phyloP scores from a whole-genome alignment of 1,140 invertebrate genomes.

The Drosophila persimilis region DNA sequence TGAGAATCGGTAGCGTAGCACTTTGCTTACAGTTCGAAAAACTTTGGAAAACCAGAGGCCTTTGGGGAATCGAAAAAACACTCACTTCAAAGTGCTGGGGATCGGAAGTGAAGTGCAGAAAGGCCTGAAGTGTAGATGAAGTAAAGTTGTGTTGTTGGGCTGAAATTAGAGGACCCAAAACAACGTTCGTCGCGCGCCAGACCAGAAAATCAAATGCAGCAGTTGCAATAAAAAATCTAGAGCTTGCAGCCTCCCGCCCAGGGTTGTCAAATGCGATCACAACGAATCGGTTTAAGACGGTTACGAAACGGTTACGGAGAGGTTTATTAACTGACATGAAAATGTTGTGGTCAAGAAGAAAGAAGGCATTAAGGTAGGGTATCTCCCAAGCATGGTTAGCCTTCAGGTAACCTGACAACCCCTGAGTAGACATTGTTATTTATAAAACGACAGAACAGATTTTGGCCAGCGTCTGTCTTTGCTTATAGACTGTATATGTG shows the following conservation, averaged over 20 bases:
- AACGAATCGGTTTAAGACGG: slow-evolving; percentile 10
- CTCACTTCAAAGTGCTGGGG: slow-evolving; percentile 65
- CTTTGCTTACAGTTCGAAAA: slow-evolving; percentile 28
- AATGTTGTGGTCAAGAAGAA: background rate
- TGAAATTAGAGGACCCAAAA: slow-evolving; percentile 48
- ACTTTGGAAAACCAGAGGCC: slow-evolving; percentile 28
- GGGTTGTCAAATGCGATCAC: slow-evolving; percentile 37
- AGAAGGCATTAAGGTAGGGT: background rate
- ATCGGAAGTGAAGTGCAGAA: slow-evolving; percentile 39
- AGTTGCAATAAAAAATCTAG: slow-evolving; percentile 33
- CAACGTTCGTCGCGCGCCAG: slow-evolving; percentile 74
- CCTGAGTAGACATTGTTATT: slow-evolving; percentile 48
- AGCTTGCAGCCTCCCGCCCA: slow-evolving; percentile 19
- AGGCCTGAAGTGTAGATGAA: slow-evolving; percentile 57
- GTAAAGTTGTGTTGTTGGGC: slow-evolving; percentile 58
- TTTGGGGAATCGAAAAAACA: slow-evolving; percentile 17
- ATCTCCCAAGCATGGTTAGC: background rate
- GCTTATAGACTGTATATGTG: slow-evolving; percentile 20
- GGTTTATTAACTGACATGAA: background rate
- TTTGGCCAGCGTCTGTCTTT: slow-evolving; percentile 35
- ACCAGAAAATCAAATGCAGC: slow-evolving; percentile 79
- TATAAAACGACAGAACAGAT: slow-evolving; percentile 52
- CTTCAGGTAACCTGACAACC: slow-evolving; percentile 35
- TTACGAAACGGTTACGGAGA: slow-evolving; percentile 17
- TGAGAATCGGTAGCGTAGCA: slow-evolving; percentile 5